Conservation (phyloP, 1,140 invertebrate species). For the Ylistrum balloti region DNA sequence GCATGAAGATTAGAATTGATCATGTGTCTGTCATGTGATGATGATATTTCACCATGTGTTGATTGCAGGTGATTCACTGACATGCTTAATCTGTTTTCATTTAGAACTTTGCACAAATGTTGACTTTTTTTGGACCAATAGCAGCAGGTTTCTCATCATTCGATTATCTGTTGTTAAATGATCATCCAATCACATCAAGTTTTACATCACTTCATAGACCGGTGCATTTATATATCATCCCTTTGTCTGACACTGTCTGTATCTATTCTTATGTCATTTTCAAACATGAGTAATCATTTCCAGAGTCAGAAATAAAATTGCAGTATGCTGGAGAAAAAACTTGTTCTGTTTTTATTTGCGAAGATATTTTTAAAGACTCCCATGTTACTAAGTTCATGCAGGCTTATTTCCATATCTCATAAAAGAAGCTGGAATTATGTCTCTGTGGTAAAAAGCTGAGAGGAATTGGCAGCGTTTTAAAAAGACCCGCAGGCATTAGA, state of each 20-base stretch:
- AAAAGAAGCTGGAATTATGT: too few species aligned
- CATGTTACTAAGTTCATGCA: too few species aligned
- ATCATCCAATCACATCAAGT: constrained; percentile 15
- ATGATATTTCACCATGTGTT: not conserved
- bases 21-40: not conserved
- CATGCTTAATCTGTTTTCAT: not conserved
- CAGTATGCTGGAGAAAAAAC: constrained; percentile 31
- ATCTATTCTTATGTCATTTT: constrained; percentile 28
- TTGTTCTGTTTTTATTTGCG: too few species aligned
- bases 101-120: constrained; percentile 11
- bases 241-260: not conserved
- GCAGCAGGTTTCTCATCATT: not conserved
- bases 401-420: too few species aligned
- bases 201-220: constrained; percentile 38
- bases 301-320: constrained; percentile 28
- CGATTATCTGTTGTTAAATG: not conserved
- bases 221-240: constrained; percentile 27
- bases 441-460: too few species aligned
- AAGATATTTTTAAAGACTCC: too few species aligned
- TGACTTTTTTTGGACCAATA: constrained; percentile 29
- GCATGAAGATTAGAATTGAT: not conserved
- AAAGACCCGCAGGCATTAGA: too few species aligned
- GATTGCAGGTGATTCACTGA: not conserved
- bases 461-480: too few species aligned
- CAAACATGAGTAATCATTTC: constrained; percentile 39